Percentiles rank a stretch among this genome's conserved stretches.
Conservation (phyloP, 1,140 invertebrate species). For the Drosophila repleta region DNA sequence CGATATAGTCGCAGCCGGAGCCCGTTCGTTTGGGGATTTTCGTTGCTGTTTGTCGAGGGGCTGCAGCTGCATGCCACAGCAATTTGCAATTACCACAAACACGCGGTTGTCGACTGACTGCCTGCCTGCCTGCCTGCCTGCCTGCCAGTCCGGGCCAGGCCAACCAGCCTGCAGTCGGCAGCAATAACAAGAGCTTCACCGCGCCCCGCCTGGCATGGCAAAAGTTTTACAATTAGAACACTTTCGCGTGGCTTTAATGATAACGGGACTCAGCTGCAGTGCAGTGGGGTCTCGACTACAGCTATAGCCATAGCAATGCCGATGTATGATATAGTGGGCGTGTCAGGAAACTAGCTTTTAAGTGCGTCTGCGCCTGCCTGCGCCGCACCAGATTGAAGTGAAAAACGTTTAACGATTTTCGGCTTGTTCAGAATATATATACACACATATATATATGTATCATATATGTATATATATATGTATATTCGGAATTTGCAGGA, state of each 20-base stretch:
- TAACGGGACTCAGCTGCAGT: constrained; percentile 43
- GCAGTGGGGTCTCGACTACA: not conserved
- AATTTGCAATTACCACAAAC: constrained; percentile 80
- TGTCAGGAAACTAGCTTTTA: constrained; percentile 77
- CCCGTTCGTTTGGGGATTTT: not conserved
- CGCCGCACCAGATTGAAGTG: constrained; percentile 45
- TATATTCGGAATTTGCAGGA: constrained; percentile 42
- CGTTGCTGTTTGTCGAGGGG: constrained; percentile 12
- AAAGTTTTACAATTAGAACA: constrained; percentile 81
- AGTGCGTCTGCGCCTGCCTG: constrained; percentile 63
- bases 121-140: not conserved
- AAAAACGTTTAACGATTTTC: constrained; percentile 48
- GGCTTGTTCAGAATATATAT: constrained; percentile 1
- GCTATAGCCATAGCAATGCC: no score
- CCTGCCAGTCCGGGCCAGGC: not conserved
- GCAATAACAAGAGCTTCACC: not conserved
- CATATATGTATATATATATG: no score
- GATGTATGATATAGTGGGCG: constrained; percentile 45
- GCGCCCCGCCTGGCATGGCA: constrained; percentile 37
- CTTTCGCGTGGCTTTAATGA: constrained; percentile 77
- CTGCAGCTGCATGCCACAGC: constrained; percentile 68
- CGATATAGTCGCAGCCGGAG: constrained; percentile 13
- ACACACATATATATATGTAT: no score
- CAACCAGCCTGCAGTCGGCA: not conserved
- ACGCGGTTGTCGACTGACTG: constrained; percentile 48